Evolutionary conservation across 2,888 invertebrate species (phyloP).

Genomic region (Drosophila longiperda): DNA sequence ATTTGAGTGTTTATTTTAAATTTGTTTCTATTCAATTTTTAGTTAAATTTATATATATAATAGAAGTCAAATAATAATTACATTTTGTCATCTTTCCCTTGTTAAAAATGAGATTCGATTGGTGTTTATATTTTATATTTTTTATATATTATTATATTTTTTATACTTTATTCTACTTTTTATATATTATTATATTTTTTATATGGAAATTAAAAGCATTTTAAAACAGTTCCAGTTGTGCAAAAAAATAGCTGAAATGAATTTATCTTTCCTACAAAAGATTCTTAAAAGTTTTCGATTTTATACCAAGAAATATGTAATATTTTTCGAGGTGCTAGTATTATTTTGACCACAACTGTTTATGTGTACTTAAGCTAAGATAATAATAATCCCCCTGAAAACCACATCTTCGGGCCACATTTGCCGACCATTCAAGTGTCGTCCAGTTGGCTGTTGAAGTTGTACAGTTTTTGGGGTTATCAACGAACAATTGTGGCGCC

Average conservation of each 20-base stretch:
- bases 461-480: constrained; percentile 47
- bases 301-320: too few relatives aligned
- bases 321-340: not conserved
- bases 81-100: not conserved
- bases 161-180: too few relatives aligned
- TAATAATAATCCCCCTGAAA: constrained; percentile 70
- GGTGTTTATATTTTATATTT: too few relatives aligned
- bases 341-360: not conserved
- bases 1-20: not conserved
- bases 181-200: too few relatives aligned
- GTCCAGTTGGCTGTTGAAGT: constrained; percentile 43
- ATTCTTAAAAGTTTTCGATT: too few relatives aligned
- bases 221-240: too few relatives aligned
- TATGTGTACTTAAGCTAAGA: constrained; percentile 61
- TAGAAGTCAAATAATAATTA: not conserved
- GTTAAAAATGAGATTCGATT: not conserved
- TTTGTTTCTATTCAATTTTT: not conserved
- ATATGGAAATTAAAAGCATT: too few relatives aligned
- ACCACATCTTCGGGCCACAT: constrained; percentile 48
- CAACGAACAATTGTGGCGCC: constrained; percentile 24
- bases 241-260: too few relatives aligned
- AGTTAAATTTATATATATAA: not conserved
- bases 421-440: constrained; percentile 54
- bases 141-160: too few relatives aligned
- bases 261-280: too few relatives aligned